Conservation (phyloP, 2,888 invertebrate genomes). For the Minunthozetes semirufus region DNA sequence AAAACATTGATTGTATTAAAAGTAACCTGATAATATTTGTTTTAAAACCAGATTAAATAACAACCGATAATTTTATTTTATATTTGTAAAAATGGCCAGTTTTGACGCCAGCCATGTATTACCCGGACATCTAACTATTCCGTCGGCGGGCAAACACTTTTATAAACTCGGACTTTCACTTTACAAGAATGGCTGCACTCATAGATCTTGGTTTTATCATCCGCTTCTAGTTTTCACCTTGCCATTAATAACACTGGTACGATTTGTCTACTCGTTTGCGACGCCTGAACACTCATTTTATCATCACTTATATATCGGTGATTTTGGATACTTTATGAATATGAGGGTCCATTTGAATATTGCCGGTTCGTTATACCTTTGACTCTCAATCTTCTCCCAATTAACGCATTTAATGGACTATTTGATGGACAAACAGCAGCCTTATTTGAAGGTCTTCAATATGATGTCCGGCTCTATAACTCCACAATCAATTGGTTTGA, state of each 20-base stretch:
- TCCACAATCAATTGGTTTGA: neutral
- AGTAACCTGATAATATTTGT: no score
- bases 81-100: no score
- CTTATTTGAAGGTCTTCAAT: slow-evolving; percentile 16
- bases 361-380: neutral
- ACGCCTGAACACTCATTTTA: neutral
- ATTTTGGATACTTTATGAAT: slow-evolving; percentile 25
- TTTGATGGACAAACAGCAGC: neutral
- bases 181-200: neutral
- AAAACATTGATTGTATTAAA: no score
- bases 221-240: neutral
- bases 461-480: slow-evolving; percentile 1
- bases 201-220: neutral
- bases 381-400: neutral
- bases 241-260: no score
- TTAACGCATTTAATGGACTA: neutral
- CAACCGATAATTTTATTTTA: no score
- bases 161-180: neutral
- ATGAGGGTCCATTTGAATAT: slow-evolving; percentile 27
- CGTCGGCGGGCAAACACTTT: neutral
- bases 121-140: neutral
- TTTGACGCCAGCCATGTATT: no score
- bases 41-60: no score
- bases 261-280: neutral
- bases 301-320: slow-evolving; percentile 26